Evolutionary conservation across 2,113 vertebrate species (phyloP).

Genomic region (Cervus canadensis): DNA sequence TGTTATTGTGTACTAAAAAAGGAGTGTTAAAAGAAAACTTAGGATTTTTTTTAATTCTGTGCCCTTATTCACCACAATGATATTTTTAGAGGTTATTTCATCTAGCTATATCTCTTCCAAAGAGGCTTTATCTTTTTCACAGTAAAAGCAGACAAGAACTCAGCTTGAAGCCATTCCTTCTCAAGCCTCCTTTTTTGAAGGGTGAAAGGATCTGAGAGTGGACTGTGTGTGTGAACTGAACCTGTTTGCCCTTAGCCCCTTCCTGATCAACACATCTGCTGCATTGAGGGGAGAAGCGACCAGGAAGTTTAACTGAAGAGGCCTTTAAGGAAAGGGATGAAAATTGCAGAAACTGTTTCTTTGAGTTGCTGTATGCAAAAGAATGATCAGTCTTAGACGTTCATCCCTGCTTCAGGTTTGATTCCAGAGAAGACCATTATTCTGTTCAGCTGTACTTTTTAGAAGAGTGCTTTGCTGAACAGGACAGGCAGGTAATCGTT

Average conservation of each 20-base stretch:
- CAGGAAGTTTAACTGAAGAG: neutral
- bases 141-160: conserved; percentile 59
- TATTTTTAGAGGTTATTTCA: conserved; percentile 79
- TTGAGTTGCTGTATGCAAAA: conserved; percentile 23
- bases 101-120: conserved; percentile 57
- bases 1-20: conserved; percentile 75
- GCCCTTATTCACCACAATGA: conserved; percentile 58
- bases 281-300: conserved; percentile 12
- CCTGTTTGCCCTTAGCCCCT: conserved; percentile 43
- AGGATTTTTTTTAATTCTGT: conserved; percentile 51
- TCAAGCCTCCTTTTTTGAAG: conserved; percentile 42
- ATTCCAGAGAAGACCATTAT: neutral
- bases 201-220: conserved; percentile 52
- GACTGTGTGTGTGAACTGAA: conserved; percentile 35
- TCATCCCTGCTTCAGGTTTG: neutral
- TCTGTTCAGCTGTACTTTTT: conserved; percentile 10
- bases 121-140: conserved; percentile 59
- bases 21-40: conserved; percentile 76
- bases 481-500: neutral
- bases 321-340: conserved; percentile 22
- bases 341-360: conserved; percentile 23
- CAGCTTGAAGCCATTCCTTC: conserved; percentile 60
- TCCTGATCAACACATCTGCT: neutral
- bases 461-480: neutral
- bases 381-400: conserved; percentile 22